Evolutionary conservation across 2,113 vertebrate species (phyloP).

Genomic region (Pyxicephalus adspersus): DNA sequence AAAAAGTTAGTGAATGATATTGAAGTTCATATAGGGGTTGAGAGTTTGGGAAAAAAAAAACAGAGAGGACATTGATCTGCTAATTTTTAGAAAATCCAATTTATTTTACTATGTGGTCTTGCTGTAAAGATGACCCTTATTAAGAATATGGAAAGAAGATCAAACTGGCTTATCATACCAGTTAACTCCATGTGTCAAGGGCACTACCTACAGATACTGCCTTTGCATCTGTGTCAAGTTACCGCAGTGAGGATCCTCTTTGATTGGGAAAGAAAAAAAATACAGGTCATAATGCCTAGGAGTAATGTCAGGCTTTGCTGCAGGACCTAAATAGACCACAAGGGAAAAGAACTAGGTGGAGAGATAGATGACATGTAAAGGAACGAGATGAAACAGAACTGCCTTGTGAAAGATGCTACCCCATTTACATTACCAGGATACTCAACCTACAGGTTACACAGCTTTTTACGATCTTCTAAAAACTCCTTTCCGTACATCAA

Average conservation of each 20-base stretch:
- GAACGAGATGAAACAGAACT: conserved; percentile 52
- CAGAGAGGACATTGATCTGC: not conserved
- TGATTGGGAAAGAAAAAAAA: not conserved
- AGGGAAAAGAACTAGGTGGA: conserved; percentile 45
- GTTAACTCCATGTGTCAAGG: conserved; percentile 31
- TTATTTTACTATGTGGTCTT: conserved; percentile 11
- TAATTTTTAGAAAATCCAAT: conserved; percentile 29
- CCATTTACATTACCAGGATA: conserved; percentile 54
- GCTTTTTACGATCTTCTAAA: conserved; percentile 57
- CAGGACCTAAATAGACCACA: conserved; percentile 44
- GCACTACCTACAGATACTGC: conserved; percentile 26
- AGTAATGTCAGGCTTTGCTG: conserved; percentile 37
- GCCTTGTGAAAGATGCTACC: conserved; percentile 50
- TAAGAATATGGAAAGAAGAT: conserved; percentile 35
- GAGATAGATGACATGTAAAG: conserved; percentile 38
- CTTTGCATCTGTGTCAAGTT: conserved; percentile 4
- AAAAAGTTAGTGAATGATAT: too few relatives aligned
- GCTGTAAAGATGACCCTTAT: conserved; percentile 46
- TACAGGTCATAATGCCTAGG: conserved; percentile 29
- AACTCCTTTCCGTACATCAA: conserved; percentile 66
- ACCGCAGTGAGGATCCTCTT: conserved; percentile 18
- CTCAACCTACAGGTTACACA: conserved; percentile 48
- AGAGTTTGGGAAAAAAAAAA: not conserved
- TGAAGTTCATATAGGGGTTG: too few relatives aligned
- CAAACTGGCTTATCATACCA: conserved; percentile 34